Evolutionary conservation across 2,888 invertebrate genomes (phyloP), one percentile per base, ranked within the genome.

Genomic region (Tiliacea aurago): DNA sequence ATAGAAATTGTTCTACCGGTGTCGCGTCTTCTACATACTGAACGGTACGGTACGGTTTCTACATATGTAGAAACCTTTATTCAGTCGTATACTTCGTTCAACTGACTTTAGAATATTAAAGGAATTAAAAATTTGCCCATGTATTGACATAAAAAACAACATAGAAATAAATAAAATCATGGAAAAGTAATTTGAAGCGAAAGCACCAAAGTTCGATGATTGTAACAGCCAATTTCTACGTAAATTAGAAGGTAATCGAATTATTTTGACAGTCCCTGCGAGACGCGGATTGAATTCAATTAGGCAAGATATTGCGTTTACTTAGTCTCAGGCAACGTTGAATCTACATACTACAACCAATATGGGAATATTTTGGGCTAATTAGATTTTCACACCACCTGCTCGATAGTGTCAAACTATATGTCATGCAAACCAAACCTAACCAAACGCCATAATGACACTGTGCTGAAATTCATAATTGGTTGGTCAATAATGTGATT

Each of bases 281-380:
- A 59, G 69, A 58, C 69, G 66, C 66, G 74, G 73, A 78, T 83
- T 73, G 65, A 75, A 84, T 81, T 83, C 70, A 84, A 83, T 81
- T 81, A 83, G 20, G 61, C 47, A 66, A 68, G 84, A 80, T 83
- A 83, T 83, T 80, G 62, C 65, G 80, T 83, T 83, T 75, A 83
- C 76, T 80, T 66, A 83, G 84, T 83, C 75, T 62, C 61, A 68
- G 33, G n/a, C 64, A 18, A 65, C 43, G 67, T 55, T 43, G 51
- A 66, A 80, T 83, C 69, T 80, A 70, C 69, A 73, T 78, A 70
- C 68, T 69, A 71, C 33, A 45, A 59, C 33, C 63, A 73, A 73
- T 69, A 70, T 67, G 62, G 43, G 2, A 28, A 23, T 53, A 73
- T 73, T 63, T 33, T 47, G 37, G 47, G 7, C 47, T 63, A 68